Base-by-base conservation (phyloP, 2,797 vertebrate species). In the Parotocinclus haroldoi region DNA sequence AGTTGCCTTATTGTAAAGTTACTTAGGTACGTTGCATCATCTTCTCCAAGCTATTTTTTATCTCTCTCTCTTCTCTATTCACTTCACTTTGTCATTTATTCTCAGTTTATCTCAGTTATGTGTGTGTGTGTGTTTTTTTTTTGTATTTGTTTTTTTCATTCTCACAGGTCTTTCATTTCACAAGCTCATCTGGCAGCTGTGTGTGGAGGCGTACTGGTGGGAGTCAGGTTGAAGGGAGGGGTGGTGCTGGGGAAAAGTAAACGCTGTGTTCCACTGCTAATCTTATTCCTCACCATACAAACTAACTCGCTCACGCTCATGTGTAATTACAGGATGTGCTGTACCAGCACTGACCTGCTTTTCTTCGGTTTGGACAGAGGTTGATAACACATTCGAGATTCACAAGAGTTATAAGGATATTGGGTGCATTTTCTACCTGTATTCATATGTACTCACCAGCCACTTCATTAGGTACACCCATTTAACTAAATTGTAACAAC, bases 181-280 rank as follows among this genome's bases (percentile, higher is more conserved):
- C 60, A 65, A 48, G 16, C 64, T 72, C 66, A 75, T 78, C 68
- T 71, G 76, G 73, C 73, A 75, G 71, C 71, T 76, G 70, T 53
- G 66, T 69, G 73, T 36, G 74, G 68, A 59, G 66, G 74, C 19
- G 58, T 58, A 48, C 42, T 55, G 39, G 68, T 68, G 71, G 74
- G 49, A 52, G 64, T 69, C 51, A 37, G 69, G 45, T 18, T 16
- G 39, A 54, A 40, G 56, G 58, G 44, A 51, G 58, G 55, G 57
- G 63, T 40, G 45, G 46, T 40, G 16, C 37, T 70, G 57, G 17
- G 11, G 16, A 53, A 37, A 42, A 38, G 50, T 62, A 36, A 46
- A 45, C 7, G 10, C 36, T 40, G 16, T 11, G 13, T 63, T 72
- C 48, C 18, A 39, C 46, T 12, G 46, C 40, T 62, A 48, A 69